Evolutionary conservation across 2,888 invertebrate genomes (phyloP).

Genomic region (Patella depressa): DNA sequence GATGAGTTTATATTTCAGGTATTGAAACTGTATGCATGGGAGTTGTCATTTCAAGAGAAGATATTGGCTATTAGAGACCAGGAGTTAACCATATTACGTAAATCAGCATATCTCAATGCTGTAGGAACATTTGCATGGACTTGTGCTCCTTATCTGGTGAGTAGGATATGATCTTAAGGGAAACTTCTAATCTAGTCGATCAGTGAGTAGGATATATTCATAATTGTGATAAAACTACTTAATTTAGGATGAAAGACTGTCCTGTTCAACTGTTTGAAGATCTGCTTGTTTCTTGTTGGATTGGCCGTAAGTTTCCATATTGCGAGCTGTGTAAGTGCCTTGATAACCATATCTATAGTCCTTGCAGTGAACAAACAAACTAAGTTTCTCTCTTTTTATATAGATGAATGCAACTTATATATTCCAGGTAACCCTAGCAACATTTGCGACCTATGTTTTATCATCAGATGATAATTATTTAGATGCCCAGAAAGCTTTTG

Average conservation of each 20-base stretch:
- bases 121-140: constrained; percentile 93
- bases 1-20: constrained; percentile 53
- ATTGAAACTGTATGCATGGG: constrained; percentile 94
- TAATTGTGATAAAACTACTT: too few species aligned
- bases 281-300: too few species aligned
- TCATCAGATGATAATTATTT: constrained; percentile 85
- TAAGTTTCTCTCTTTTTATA: background rate
- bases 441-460: constrained; percentile 76
- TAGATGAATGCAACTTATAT: background rate
- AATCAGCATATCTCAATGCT: constrained; percentile 80
- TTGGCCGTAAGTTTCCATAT: too few species aligned
- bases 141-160: constrained; percentile 92
- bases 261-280: too few species aligned
- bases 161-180: constrained; percentile 8
- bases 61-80: constrained; percentile 87
- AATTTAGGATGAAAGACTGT: too few species aligned
- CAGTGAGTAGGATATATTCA: too few species aligned
- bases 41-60: constrained; percentile 91
- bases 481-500: constrained; percentile 93
- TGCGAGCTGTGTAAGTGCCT: too few species aligned
- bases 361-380: background rate
- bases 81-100: constrained; percentile 88
- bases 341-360: too few species aligned
- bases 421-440: constrained; percentile 68
- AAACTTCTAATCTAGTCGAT: too few species aligned